These are phyloP conservation scores for Ptilonorhynchus violaceus DNA, from an alignment of 2,113 vertebrate species.

Conservation along the genomic window DNA sequence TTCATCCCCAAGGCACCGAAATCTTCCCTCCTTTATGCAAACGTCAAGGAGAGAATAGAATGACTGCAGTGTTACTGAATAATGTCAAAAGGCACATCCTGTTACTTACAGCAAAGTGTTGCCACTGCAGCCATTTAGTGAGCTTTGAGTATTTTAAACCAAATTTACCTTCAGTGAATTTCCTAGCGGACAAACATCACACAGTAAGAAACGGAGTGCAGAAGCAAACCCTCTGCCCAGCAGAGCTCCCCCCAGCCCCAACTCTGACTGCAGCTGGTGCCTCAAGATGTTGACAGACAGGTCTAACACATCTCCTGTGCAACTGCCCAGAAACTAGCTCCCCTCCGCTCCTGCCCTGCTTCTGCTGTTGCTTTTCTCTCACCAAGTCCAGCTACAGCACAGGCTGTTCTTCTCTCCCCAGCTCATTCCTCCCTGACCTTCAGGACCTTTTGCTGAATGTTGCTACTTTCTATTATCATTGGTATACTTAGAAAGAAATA, in stretches of 20 bases:
- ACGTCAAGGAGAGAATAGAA: not conserved
- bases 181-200: not conserved
- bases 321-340: not conserved
- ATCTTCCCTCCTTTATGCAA: conserved; percentile 1
- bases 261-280: not conserved
- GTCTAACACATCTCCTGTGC: not conserved
- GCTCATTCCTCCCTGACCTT: not conserved
- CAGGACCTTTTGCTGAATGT: not conserved
- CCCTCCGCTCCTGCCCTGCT: not conserved
- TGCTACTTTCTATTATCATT: not conserved
- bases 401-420: not conserved
- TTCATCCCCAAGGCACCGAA: not conserved
- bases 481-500: not conserved
- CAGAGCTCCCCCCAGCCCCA: not conserved
- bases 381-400: not conserved
- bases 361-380: not conserved
- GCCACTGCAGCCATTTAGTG: not conserved
- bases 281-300: not conserved
- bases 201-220: not conserved
- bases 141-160: not conserved
- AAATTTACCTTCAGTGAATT: not conserved
- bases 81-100: not conserved
- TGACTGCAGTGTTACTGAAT: not conserved
- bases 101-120: not conserved
- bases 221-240: not conserved